These are phyloP conservation scores for Cromileptes altivelis DNA, from an alignment of 2,113 vertebrate species.

Conservation along the genomic window DNA sequence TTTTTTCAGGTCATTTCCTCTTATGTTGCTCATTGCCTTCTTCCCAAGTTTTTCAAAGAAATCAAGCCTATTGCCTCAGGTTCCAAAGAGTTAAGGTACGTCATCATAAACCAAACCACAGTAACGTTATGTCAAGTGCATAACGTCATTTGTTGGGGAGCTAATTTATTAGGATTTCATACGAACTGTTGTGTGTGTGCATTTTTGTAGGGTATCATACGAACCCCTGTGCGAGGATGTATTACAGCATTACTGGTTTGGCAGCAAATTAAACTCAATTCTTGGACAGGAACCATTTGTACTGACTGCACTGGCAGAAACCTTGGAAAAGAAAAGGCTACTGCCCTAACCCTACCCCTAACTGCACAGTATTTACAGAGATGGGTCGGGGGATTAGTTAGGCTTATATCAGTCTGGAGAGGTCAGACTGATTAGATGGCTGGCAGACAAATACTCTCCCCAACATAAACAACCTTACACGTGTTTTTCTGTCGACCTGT, in stretches of 20 bases:
- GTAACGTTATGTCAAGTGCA: no score
- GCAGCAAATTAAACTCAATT: background rate
- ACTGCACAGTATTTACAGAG: conserved; percentile 52
- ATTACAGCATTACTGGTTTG: background rate
- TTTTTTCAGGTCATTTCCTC: no score
- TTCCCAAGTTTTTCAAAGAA: no score
- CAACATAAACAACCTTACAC: conserved; percentile 16
- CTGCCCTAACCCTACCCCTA: background rate
- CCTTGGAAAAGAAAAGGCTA: background rate
- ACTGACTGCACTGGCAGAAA: background rate
- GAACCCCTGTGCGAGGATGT: no score
- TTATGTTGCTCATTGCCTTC: no score
- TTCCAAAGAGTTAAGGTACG: no score
- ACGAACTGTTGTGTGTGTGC: no score
- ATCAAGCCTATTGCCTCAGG: no score
- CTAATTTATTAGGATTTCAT: no score
- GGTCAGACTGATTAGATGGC: conserved; percentile 70
- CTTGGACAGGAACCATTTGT: background rate
- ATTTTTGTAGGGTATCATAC: no score
- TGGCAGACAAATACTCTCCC: conserved; percentile 40
- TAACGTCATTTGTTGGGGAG: no score
- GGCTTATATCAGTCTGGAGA: conserved; percentile 71
- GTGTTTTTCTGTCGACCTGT: conserved; percentile 6
- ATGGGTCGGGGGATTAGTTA: conserved; percentile 59
- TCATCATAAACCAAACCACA: no score